Base-by-base conservation (phyloP, 2,888 invertebrate species). In the Actias luna region DNA sequence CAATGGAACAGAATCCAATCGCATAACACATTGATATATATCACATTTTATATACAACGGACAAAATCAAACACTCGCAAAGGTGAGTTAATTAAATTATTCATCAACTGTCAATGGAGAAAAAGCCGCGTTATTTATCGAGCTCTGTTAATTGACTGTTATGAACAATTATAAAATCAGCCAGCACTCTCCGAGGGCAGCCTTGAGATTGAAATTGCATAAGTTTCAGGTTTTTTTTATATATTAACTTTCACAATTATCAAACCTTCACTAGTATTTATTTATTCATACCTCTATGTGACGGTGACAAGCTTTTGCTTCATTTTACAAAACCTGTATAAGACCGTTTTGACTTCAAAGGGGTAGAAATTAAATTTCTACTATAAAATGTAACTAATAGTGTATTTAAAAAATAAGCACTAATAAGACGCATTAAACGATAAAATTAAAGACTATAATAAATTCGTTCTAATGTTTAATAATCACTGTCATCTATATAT, bases 11-110 rank as follows among this genome's bases (percentile, higher is more conserved):
- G 22, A 46, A 46, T 12, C 46, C 46, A 46, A 25, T 46, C 46
- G 10, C 22, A 22, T 22, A 46, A 18, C 7, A 46, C 46, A 1
- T 22, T 46, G 18, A 10, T 46, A 46, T 46, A 46, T 46, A 22
- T 22, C 22, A 22, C 46, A 29, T 55, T 55, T 55, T 18, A 55
- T n/a, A n/a, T 55, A 27, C 29, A 8, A 55, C 29, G 10, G 27
- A 29, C 14, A 55, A 55, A 55, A 29, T 27, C 7, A 55, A 55
- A 55, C n/a, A 55, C 18, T 27, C 27, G 16, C 8, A 16, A 12
- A 55, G 55, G 29, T 55, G 55, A 55, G n/a, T 55, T 55, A 55
- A 55, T 55, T 55, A 55, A 55, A 55, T 55, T 29, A 55, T 55
- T 55, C 55, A 55, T 55, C 55, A 55, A 27, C 29, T 55, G 55